phyloP scores from a whole-genome alignment of 1,140 invertebrate species.

The Conus betulinus region DNA sequence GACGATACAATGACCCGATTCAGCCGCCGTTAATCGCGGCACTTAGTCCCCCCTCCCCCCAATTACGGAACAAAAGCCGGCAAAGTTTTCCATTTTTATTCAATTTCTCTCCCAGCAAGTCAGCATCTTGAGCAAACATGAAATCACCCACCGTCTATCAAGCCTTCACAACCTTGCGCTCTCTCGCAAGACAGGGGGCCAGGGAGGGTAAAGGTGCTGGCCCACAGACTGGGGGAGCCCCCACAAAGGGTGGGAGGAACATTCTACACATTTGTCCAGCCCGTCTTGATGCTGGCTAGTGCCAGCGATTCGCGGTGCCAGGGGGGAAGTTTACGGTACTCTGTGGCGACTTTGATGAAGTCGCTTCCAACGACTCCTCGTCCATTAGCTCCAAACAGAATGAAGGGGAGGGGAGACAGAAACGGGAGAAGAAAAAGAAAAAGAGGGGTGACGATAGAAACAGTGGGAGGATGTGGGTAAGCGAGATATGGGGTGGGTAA shows the following conservation, averaged over 20 bases:
- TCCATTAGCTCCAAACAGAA: not conserved
- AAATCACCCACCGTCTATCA: not conserved
- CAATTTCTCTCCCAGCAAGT: not conserved
- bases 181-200: not conserved
- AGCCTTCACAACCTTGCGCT: not conserved
- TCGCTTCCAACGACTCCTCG: not conserved
- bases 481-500: not conserved
- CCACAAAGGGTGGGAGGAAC: too few relatives aligned
- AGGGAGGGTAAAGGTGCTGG: too few relatives aligned
- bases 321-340: not conserved
- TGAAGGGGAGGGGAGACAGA: not conserved
- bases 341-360: slow-evolving; percentile 16
- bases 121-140: slow-evolving; percentile 16
- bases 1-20: not conserved
- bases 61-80: slow-evolving; percentile 26
- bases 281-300: not conserved
- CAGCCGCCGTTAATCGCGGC: not conserved
- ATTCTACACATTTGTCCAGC: not conserved
- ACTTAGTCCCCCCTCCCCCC: not conserved
- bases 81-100: slow-evolving; percentile 27
- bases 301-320: not conserved
- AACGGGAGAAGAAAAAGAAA: not conserved
- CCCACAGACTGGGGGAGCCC: too few relatives aligned
- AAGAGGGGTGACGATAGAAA: not conserved
- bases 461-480: not conserved